These are phyloP conservation scores for Eueides isabella DNA, from an alignment of 1,140 invertebrate species.

Conservation along the genomic window DNA sequence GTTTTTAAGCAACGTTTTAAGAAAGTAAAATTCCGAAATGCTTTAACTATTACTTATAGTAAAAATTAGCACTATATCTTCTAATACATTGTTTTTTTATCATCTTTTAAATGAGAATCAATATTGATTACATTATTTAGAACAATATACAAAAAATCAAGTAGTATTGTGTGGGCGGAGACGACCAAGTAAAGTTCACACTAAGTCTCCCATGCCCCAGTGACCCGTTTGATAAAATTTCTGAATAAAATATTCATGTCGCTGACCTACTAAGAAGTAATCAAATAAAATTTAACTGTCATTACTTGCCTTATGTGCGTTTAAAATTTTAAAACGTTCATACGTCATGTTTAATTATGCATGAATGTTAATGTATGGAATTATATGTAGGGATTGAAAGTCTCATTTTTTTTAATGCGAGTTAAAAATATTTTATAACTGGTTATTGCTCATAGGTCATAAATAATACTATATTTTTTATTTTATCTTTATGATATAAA, in stretches of 20 bases:
- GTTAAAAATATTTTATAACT: too few relatives aligned
- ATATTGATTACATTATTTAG: neutral
- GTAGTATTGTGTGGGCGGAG: neutral
- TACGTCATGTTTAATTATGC: neutral
- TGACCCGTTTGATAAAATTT: conserved; percentile 24
- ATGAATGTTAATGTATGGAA: neutral
- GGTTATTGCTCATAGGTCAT: too few relatives aligned
- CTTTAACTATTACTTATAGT: too few relatives aligned
- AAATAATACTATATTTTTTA: too few relatives aligned
- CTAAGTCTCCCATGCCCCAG: conserved; percentile 10
- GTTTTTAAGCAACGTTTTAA: too few relatives aligned
- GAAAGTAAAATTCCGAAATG: too few relatives aligned
- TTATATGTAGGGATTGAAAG: neutral
- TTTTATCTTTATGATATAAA: too few relatives aligned
- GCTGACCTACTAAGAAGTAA: conserved; percentile 16
- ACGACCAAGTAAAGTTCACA: neutral
- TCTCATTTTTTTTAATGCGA: too few relatives aligned
- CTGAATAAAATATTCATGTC: conserved; percentile 4
- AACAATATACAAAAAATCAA: neutral
- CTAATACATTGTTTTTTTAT: too few relatives aligned
- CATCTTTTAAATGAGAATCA: too few relatives aligned
- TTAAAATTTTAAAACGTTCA: neutral
- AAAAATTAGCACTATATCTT: too few relatives aligned
- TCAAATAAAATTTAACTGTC: conserved; percentile 13
- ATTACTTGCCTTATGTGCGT: conserved; percentile 1